Evolutionary conservation across 2,797 vertebrate species (phyloP).

Genomic region (Hapalemur alaotrensis): DNA sequence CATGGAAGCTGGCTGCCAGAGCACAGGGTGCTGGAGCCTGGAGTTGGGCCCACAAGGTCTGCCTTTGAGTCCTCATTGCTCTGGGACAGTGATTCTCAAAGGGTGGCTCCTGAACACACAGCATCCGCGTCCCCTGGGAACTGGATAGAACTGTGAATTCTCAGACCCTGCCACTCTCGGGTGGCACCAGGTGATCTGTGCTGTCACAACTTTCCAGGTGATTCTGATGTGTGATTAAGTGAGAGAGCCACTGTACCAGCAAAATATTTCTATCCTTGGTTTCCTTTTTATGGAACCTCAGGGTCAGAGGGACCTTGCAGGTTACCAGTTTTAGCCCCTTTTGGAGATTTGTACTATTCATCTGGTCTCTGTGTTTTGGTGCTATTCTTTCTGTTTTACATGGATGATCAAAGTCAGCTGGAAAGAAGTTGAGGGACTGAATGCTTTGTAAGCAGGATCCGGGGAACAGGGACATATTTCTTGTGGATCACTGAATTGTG

Average conservation of each 20-base stretch:
- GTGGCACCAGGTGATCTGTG: neutral
- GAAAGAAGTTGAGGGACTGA: neutral
- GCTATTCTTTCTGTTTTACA: neutral
- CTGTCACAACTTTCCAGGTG: neutral
- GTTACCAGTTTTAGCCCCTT: neutral
- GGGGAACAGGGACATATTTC: neutral
- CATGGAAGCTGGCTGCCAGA: neutral
- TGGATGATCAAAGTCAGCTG: neutral
- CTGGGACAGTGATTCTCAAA: neutral
- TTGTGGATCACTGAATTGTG: neutral
- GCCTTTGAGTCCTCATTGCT: neutral
- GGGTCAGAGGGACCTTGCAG: neutral
- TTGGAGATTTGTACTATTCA: neutral
- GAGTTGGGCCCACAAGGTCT: neutral
- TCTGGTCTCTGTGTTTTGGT: neutral
- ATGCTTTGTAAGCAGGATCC: neutral
- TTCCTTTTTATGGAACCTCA: neutral
- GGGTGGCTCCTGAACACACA: neutral
- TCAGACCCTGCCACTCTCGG: neutral
- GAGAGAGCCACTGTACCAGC: neutral
- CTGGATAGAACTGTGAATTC: neutral
- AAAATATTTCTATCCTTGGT: neutral
- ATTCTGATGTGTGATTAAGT: neutral
- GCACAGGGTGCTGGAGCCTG: accelerated
- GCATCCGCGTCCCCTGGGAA: neutral